Base-by-base conservation (phyloP, 2,113 vertebrate genomes). In the Nicator chloris region DNA sequence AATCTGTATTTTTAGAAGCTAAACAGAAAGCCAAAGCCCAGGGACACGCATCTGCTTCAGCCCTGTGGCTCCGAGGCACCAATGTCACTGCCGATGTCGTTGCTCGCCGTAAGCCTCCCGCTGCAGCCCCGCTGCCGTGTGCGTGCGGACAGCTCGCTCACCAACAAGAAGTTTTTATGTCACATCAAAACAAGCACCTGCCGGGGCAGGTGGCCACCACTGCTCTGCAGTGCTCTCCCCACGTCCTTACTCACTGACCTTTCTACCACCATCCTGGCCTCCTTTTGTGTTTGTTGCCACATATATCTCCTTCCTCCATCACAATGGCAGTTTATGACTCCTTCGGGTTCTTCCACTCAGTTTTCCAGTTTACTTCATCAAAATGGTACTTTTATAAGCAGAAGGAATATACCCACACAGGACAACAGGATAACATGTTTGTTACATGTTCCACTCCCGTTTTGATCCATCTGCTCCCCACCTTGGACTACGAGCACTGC, bases 141-240 rank as follows among this genome's bases (percentile, higher is more conserved):
- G 61, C 76, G 15, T 4, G 39, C 3, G 3, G 93, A 78, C 88
- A 90, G 85, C 47, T 8, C 39, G 57, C 63, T 95, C 77, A 78
- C 92, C 93, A 72, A 95, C 95, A 96, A 88, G 86, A 88, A 92
- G 92, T 84, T 53, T 92, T 82, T 87, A 72, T 94, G 94, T 93
- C 90, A 93, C 75, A 82, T 50, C 90, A 86, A 66, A 93, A 93
- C 45, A 73, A 90, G 87, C 92, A 91, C 93, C 92, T 94, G 95
- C 87, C 92, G 59, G 50, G 92, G 83, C 86, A 2, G 96, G 88
- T 5, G 3, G 71, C 90, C 88, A 90, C 81, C 44, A 0, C 77
- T 53, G 88, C 73, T 81, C 84, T 60, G 91, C 91, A 92, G 71
- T 5, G 27, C 53, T 50, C 60, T 49, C 49, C 75, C 64, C 83